Percentiles rank a stretch among this genome's conserved stretches.
These are phyloP conservation scores for Salvator merianae DNA, from an alignment of 2,113 vertebrate species.

Conservation along the genomic window DNA sequence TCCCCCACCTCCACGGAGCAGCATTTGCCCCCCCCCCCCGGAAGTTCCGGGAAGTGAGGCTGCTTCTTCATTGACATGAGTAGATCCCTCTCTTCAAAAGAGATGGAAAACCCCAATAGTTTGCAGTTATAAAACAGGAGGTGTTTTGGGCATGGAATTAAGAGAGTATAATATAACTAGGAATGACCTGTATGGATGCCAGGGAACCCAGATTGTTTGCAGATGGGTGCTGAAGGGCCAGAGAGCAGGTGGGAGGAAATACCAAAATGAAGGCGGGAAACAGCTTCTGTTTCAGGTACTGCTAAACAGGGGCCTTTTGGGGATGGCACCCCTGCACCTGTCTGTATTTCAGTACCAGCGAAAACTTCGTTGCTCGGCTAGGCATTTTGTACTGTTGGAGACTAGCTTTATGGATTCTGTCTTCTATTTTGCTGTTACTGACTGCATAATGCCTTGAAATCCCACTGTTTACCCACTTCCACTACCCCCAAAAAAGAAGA, in stretches of 20 bases:
- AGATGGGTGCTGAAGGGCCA: background rate
- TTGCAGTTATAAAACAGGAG: background rate
- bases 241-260: background rate
- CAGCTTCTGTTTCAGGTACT: no score
- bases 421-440: background rate
- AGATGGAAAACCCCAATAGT: background rate
- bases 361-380: background rate
- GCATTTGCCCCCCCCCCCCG: no score
- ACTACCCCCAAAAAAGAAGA: background rate
- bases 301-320: no score
- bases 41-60: no score
- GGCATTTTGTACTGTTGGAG: background rate
- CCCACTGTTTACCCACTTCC: no score
- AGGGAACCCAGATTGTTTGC: background rate
- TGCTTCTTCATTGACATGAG: background rate
- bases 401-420: background rate
- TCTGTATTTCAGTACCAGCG: background rate
- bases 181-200: background rate
- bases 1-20: no score
- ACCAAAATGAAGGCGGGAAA: no score
- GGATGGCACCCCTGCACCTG: no score
- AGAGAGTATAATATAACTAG: background rate
- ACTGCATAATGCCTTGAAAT: background rate
- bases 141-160: background rate
- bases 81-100: background rate